Percentiles rank a stretch among this genome's conserved stretches.
Evolutionary conservation across 2,888 invertebrate genomes (phyloP).

Genomic region (Ramazzottius varieornatus): DNA sequence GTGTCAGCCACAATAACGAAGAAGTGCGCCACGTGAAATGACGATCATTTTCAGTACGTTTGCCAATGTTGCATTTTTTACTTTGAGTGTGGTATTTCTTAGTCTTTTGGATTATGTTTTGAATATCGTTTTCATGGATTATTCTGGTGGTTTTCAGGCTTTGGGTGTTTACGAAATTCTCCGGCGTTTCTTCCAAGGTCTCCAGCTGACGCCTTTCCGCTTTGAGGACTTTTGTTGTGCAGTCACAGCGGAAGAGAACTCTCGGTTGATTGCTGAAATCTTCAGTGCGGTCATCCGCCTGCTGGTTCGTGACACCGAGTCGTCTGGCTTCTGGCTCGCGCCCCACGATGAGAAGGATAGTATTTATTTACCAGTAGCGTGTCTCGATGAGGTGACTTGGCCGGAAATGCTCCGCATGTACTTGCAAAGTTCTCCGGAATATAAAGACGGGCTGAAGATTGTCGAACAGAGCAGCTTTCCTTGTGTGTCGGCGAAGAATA

Average conservation of each 20-base stretch:
- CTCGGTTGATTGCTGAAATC: neutral
- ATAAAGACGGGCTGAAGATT: slow-evolving; percentile 14
- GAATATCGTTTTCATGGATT: neutral
- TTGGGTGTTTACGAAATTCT: slow-evolving; percentile 79
- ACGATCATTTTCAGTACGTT: too few species aligned
- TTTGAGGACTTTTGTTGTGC: slow-evolving; percentile 93
- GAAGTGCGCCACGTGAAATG: too few species aligned
- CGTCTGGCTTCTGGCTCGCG: slow-evolving; percentile 77
- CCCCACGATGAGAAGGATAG: slow-evolving; percentile 90
- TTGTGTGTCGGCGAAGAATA: slow-evolving; percentile 28
- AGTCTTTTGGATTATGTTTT: too few species aligned
- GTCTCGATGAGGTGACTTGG: slow-evolving; percentile 85
- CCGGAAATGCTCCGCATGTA: slow-evolving; percentile 67
- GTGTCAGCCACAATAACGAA: too few species aligned
- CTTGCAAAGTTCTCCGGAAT: slow-evolving; percentile 50
- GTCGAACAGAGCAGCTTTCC: slow-evolving; percentile 18
- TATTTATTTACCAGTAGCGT: slow-evolving; percentile 67
- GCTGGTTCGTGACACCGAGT: slow-evolving; percentile 68
- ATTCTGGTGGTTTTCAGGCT: too few species aligned
- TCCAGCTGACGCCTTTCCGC: slow-evolving; percentile 67
- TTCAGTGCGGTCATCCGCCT: neutral
- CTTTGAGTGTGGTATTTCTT: too few species aligned
- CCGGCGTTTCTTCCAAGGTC: slow-evolving; percentile 54
- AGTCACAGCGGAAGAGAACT: slow-evolving; percentile 67
- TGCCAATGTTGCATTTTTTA: too few species aligned